Evolutionary conservation across 2,797 vertebrate genomes (phyloP).

Genomic region (Champsocephalus gunnari): DNA sequence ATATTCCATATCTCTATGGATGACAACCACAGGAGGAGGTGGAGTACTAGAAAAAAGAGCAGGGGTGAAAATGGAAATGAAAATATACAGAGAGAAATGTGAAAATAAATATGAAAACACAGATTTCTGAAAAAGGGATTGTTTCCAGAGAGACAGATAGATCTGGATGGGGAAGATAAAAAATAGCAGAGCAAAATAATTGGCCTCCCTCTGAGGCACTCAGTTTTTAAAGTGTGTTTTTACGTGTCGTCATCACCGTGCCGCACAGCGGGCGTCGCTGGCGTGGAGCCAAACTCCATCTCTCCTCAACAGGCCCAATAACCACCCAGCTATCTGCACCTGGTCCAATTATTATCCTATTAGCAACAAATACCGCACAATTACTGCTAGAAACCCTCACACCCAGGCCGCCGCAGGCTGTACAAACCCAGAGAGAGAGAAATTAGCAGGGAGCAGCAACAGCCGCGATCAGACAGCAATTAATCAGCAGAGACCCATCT

Average conservation of each 20-base stretch:
- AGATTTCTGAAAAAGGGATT: conserved; percentile 39
- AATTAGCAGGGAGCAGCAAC: conserved; percentile 77
- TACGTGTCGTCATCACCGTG: conserved; percentile 56
- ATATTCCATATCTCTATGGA: neutral
- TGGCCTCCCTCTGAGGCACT: conserved; percentile 71
- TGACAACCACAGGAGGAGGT: neutral
- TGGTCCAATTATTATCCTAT: conserved; percentile 89
- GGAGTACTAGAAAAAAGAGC: neutral
- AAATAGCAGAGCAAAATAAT: conserved; percentile 62
- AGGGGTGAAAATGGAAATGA: conserved; percentile 3
- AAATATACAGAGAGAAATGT: neutral
- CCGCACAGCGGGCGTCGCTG: conserved; percentile 73
- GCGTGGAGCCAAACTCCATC: conserved; percentile 73
- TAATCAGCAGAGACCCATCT: conserved; percentile 78
- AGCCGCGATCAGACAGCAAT: conserved; percentile 80
- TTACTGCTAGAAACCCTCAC: conserved; percentile 81
- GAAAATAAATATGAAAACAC: conserved; percentile 23
- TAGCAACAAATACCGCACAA: conserved; percentile 88
- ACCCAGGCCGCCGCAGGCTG: conserved; percentile 63
- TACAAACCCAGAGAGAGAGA: conserved; percentile 70
- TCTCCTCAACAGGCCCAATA: conserved; percentile 73
- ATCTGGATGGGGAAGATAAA: conserved; percentile 32
- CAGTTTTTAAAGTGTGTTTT: conserved; percentile 78
- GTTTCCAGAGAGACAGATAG: conserved; percentile 48
- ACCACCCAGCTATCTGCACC: conserved; percentile 85